A percentile compares a stretch with the other conserved stretches of the same genome.
phyloP scores from a whole-genome alignment of 2,888 invertebrate genomes.

The Drosophila emarginata region DNA sequence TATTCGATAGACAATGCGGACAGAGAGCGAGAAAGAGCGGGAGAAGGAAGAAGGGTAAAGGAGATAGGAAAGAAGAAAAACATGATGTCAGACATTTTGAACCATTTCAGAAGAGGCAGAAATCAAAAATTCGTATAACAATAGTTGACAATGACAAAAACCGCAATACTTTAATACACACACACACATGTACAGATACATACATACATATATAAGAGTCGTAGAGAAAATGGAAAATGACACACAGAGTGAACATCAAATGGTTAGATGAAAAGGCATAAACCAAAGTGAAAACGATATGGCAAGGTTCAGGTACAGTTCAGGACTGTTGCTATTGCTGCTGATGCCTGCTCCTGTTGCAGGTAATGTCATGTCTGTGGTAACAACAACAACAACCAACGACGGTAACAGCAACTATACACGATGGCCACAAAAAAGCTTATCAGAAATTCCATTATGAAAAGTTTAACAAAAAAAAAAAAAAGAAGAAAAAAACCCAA shows the following conservation, averaged over 20 bases:
- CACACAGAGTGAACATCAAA: slow-evolving; percentile 36
- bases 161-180: slow-evolving; percentile 62
- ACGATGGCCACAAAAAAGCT: slow-evolving; percentile 67
- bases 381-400: slow-evolving; percentile 36
- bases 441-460: slow-evolving; percentile 78
- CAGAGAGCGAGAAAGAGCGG: background rate
- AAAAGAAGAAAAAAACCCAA: slow-evolving; percentile 8
- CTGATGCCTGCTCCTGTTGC: slow-evolving; percentile 22
- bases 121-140: slow-evolving; percentile 62
- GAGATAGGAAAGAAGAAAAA: background rate
- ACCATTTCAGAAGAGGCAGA: slow-evolving; percentile 7
- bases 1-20: background rate
- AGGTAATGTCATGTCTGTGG: slow-evolving; percentile 63
- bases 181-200: background rate
- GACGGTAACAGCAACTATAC: slow-evolving; percentile 25
- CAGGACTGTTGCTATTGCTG: slow-evolving; percentile 23
- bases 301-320: slow-evolving; percentile 38
- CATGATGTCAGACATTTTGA: slow-evolving; percentile 7
- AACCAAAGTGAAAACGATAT: slow-evolving; percentile 52
- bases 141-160: slow-evolving; percentile 64
- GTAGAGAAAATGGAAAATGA: background rate
- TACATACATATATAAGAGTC: background rate
- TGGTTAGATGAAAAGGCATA: slow-evolving; percentile 56
- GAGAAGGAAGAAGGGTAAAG: background rate
- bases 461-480: slow-evolving; percentile 61